phyloP scores from a whole-genome alignment of 2,888 invertebrate genomes.

The Amitus sp. region DNA sequence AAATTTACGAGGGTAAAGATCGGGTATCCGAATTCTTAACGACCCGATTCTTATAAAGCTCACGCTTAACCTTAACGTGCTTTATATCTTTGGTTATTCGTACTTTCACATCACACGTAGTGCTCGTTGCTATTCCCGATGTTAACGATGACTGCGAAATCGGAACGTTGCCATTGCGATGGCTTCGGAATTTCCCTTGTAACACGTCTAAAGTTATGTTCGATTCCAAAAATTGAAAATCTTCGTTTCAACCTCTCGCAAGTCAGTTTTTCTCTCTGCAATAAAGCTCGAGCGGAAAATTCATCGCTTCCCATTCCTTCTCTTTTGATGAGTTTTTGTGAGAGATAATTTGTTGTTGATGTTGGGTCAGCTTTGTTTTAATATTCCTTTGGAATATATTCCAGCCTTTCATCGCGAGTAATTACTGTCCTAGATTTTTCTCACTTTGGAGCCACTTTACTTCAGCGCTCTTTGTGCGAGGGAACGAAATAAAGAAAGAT shows the following conservation, averaged over 20 bases:
- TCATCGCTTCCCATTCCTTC: neutral
- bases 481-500: constrained; percentile 7
- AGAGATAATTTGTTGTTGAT: constrained; percentile 6
- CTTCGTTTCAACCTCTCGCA: too few relatives aligned
- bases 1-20: constrained; percentile 2
- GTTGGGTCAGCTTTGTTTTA: constrained; percentile 11
- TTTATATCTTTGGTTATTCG: constrained; percentile 20
- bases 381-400: constrained; percentile 12
- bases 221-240: too few relatives aligned
- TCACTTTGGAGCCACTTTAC: constrained; percentile 20
- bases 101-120: constrained; percentile 26
- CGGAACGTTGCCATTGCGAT: too few relatives aligned
- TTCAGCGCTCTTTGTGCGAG: constrained; percentile 5
- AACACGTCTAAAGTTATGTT: too few relatives aligned
- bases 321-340: constrained; percentile 1
- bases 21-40: constrained; percentile 10
- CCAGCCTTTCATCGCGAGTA: constrained; percentile 10
- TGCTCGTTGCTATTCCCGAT: constrained; percentile 30
- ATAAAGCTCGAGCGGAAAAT: too few relatives aligned
- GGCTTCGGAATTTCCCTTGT: too few relatives aligned
- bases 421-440: constrained; percentile 16
- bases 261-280: too few relatives aligned
- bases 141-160: constrained; percentile 13
- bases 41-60: constrained; percentile 14
- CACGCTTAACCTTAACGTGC: constrained; percentile 13